A percentile compares a stretch with the other conserved stretches of the same genome.
phyloP scores from a whole-genome alignment of 2,888 invertebrate genomes.

The Asteroscopus sphinx region DNA sequence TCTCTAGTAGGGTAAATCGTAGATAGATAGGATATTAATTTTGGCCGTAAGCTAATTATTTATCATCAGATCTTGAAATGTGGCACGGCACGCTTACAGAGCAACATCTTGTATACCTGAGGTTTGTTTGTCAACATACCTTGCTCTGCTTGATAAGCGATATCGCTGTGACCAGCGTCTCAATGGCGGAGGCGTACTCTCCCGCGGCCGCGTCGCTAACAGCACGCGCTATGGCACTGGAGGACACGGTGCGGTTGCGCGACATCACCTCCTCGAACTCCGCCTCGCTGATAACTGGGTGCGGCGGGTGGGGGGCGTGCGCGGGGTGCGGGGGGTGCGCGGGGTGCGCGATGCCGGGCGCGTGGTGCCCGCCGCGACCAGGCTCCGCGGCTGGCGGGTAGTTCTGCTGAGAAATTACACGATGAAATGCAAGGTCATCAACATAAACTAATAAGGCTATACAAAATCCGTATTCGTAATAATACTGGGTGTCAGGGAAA shows the following conservation, averaged over 20 bases:
- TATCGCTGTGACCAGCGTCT: conserved; percentile 99
- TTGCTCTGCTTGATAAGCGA: conserved; percentile 99
- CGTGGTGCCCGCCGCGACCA: conserved; percentile 61
- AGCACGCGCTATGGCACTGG: conserved; percentile 98
- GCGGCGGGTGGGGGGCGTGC: conserved; percentile 65
- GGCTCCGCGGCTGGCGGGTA: conserved; percentile 69
- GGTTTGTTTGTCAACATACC: conserved; percentile 69
- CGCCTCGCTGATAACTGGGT: conserved; percentile 93
- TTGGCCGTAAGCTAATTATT: too few species aligned
- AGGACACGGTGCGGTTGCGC: conserved; percentile 98
- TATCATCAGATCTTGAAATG: too few species aligned
- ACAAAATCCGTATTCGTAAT: too few species aligned
- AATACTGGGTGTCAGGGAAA: too few species aligned
- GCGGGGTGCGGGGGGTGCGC: conserved; percentile 59
- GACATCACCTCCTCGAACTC: conserved; percentile 99
- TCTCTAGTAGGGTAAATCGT: too few species aligned
- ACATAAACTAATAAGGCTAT: not conserved
- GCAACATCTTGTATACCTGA: too few species aligned
- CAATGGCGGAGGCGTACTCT: conserved; percentile 99
- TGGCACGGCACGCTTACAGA: too few species aligned
- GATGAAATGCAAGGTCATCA: not conserved
- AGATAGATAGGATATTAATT: too few species aligned
- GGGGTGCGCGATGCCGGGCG: too few species aligned
- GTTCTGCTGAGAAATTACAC: conserved; percentile 51
- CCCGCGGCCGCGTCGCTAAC: conserved; percentile 99